These are phyloP conservation scores for Actenoides lindsayi DNA, from an alignment of 2,113 vertebrate genomes.

Conservation along the genomic window DNA sequence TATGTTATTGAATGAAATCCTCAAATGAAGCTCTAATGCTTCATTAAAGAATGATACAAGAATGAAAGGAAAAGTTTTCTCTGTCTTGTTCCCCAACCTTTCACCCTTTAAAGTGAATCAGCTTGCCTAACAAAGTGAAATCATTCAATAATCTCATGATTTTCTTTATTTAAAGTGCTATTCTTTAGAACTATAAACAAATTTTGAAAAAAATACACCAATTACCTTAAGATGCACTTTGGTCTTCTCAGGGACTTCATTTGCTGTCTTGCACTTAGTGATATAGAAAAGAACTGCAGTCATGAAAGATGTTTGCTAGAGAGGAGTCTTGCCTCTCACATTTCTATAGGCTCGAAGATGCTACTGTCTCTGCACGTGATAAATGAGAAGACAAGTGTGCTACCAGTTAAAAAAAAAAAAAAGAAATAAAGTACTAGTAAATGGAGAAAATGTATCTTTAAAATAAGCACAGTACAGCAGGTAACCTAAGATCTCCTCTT, in stretches of 20 bases:
- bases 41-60: neutral
- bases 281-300: neutral
- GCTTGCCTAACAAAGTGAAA: neutral
- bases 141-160: neutral
- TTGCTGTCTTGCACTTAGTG: neutral
- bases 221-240: neutral
- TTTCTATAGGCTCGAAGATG: neutral
- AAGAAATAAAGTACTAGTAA: neutral
- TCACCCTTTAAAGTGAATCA: neutral
- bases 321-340: neutral
- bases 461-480: neutral
- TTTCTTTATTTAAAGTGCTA: neutral
- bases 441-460: neutral
- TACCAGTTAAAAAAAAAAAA: neutral
- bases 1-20: neutral
- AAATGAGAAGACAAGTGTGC: neutral
- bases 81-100: neutral
- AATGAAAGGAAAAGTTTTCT: neutral
- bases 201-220: slow-evolving; percentile 26
- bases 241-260: neutral
- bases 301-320: neutral
- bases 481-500: neutral
- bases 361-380: neutral
- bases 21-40: neutral
- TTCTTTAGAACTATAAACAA: neutral